These are phyloP conservation scores for Cactoblastis cactorum DNA, from an alignment of 2,888 invertebrate species.

Conservation along the genomic window DNA sequence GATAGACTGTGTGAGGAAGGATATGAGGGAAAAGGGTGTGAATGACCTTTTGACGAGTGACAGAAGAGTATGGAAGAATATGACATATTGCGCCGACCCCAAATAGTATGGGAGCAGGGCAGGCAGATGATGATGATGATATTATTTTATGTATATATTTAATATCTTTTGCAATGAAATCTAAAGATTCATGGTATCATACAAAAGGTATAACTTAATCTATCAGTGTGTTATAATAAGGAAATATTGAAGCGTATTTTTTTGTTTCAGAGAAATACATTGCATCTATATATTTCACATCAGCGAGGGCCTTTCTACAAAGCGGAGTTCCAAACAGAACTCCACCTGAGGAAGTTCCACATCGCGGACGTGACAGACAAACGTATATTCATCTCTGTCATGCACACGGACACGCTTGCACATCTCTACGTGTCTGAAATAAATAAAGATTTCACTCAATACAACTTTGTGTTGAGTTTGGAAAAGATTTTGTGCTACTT, in stretches of 20 bases:
- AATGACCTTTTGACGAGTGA: too few relatives aligned
- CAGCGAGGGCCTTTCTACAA: constrained; percentile 84
- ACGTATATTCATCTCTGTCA: constrained; percentile 89
- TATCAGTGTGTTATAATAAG: too few relatives aligned
- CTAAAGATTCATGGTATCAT: too few relatives aligned
- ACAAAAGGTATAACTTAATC: too few relatives aligned
- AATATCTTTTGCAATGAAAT: too few relatives aligned
- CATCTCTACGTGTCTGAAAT: constrained; percentile 91
- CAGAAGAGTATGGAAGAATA: too few relatives aligned
- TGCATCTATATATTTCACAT: constrained; percentile 88
- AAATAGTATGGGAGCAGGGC: too few relatives aligned
- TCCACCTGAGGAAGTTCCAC: constrained; percentile 84
- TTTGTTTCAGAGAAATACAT: constrained; percentile 60
- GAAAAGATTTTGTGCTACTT: constrained; percentile 91
- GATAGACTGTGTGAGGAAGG: too few relatives aligned
- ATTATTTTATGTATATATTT: too few relatives aligned
- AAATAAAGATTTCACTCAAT: constrained; percentile 80
- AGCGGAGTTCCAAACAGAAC: constrained; percentile 86
- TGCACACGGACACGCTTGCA: constrained; percentile 85
- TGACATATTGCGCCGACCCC: too few relatives aligned
- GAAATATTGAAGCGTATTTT: not conserved
- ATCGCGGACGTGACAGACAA: constrained; percentile 91
- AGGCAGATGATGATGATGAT: too few relatives aligned
- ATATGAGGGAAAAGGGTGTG: too few relatives aligned
- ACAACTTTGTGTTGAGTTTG: constrained; percentile 88